phyloP scores from a whole-genome alignment of 2,113 vertebrate genomes.

The Steatornis caripensis region DNA sequence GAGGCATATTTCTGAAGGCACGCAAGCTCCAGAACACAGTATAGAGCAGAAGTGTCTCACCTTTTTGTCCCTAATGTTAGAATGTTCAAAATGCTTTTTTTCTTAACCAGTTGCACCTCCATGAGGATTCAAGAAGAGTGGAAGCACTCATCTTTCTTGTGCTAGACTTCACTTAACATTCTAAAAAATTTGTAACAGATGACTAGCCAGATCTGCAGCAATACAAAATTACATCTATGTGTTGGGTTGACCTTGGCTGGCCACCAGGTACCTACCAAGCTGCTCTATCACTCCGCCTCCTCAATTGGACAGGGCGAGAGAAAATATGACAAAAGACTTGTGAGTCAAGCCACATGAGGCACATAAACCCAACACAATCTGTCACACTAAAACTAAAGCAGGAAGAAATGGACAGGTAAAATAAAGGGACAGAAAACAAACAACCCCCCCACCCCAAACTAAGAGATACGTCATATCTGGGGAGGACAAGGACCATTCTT shows the following conservation, averaged over 20 bases:
- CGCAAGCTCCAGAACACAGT: neutral
- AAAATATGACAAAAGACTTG: accelerated
- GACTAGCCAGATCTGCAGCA: neutral
- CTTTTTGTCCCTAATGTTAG: neutral
- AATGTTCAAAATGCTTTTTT: neutral
- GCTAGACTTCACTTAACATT: neutral
- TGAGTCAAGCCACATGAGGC: accelerated
- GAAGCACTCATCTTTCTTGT: neutral
- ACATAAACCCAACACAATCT: neutral
- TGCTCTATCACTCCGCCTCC: neutral
- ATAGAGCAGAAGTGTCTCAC: neutral
- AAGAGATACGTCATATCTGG: neutral
- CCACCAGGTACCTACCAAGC: neutral
- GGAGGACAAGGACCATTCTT: neutral
- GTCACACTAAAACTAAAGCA: neutral
- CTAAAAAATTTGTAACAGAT: neutral
- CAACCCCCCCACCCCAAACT: too few species aligned
- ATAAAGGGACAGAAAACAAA: too few species aligned
- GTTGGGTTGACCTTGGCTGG: neutral
- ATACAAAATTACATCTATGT: neutral
- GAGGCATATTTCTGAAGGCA: neutral
- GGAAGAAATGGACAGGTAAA: neutral
- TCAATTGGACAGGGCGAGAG: neutral
- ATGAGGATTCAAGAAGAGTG: neutral
- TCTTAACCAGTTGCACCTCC: neutral